phyloP scores from a whole-genome alignment of 2,797 vertebrate species.

The Botia kubotai region DNA sequence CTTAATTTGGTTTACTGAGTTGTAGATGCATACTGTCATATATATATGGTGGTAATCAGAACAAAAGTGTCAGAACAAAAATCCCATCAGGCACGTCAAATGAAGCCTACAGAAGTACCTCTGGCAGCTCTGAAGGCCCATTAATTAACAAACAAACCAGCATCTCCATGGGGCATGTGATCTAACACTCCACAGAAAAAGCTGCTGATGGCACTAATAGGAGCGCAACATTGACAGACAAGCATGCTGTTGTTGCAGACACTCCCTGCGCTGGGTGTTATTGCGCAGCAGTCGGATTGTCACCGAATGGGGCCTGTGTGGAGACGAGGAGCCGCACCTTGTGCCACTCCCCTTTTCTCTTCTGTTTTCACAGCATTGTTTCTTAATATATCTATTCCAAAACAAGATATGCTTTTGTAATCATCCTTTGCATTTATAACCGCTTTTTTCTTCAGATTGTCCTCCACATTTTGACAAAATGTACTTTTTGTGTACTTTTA shows the following conservation, averaged over 20 bases:
- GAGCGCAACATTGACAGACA: slow-evolving; percentile 40
- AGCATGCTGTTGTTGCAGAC: slow-evolving; percentile 23
- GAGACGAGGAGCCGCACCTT: background rate
- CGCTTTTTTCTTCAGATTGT: background rate
- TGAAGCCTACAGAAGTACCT: background rate
- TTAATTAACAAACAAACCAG: slow-evolving; percentile 44
- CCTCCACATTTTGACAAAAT: background rate
- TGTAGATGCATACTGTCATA: background rate
- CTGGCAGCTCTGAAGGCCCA: slow-evolving; percentile 28
- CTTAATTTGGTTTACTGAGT: background rate
- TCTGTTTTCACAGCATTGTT: slow-evolving; percentile 17
- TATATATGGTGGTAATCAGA: background rate
- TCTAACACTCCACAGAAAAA: slow-evolving; percentile 51
- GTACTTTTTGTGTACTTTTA: background rate
- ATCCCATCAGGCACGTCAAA: background rate
- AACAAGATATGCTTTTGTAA: background rate
- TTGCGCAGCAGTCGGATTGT: slow-evolving; percentile 21
- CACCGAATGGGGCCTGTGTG: slow-evolving; percentile 19
- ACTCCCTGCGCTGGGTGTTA: slow-evolving; percentile 29
- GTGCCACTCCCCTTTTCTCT: background rate
- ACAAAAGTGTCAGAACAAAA: background rate
- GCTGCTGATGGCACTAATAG: slow-evolving; percentile 53
- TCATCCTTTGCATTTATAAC: background rate
- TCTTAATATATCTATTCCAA: background rate
- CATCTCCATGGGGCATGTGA: slow-evolving; percentile 48